Evolutionary conservation across 2,797 vertebrate species (phyloP).

Genomic region (Halcyon smyrnensis): DNA sequence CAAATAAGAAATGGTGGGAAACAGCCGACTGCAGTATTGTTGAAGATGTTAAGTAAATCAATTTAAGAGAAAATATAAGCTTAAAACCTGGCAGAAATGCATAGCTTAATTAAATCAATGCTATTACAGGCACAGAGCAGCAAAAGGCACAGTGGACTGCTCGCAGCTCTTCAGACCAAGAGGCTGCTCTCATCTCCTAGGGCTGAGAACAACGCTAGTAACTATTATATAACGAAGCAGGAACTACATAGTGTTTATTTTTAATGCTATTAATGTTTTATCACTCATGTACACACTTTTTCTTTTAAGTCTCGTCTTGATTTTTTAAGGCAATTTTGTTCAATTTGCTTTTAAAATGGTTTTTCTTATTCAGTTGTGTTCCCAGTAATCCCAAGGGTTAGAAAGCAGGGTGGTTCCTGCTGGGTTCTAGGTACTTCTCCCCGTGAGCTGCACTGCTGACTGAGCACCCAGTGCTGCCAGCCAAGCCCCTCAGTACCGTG

Average conservation of each 20-base stretch:
- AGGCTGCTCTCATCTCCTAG: background rate
- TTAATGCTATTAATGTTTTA: background rate
- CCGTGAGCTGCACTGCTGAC: background rate
- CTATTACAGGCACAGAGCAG: background rate
- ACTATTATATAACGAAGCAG: background rate
- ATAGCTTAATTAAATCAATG: background rate
- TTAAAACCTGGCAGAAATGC: background rate
- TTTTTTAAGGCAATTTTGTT: background rate
- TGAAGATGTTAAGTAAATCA: background rate
- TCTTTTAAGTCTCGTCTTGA: background rate
- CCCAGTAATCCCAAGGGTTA: background rate
- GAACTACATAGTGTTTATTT: background rate
- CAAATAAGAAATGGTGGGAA: background rate
- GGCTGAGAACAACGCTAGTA: background rate
- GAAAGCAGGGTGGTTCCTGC: background rate
- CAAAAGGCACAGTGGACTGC: background rate
- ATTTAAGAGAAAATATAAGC: background rate
- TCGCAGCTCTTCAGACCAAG: background rate
- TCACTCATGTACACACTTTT: background rate
- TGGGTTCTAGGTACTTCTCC: background rate
- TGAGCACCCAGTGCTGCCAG: background rate
- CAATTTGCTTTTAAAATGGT: background rate
- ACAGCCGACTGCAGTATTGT: background rate
- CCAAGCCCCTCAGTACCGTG: background rate
- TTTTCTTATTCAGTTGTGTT: background rate